A percentile compares a stretch with the other conserved stretches of the same genome.
Conservation (phyloP, 2,797 vertebrate genomes). For the Hydrophis major region DNA sequence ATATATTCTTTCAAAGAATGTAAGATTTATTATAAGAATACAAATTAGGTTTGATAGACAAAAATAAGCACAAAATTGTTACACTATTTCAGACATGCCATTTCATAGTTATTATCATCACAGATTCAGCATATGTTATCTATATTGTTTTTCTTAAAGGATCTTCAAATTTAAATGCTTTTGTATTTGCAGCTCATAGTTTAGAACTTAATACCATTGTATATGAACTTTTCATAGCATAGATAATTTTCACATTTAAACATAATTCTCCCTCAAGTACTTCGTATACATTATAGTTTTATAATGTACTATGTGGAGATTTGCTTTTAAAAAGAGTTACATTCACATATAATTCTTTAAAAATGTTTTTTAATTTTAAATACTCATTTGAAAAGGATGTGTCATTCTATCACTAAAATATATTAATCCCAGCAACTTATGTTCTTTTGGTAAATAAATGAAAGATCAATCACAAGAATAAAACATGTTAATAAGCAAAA, state of each 20-base stretch:
- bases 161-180: constrained; percentile 36
- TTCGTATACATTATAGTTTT: not conserved
- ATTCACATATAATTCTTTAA: not conserved
- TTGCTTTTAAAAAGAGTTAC: not conserved
- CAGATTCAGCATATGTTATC: fast-evolving
- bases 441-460: not conserved
- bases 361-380: not conserved
- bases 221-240: not conserved
- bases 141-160: constrained; percentile 37
- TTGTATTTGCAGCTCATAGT: constrained; percentile 16
- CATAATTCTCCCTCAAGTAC: not conserved
- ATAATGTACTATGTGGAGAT: not conserved
- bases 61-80: not conserved
- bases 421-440: not conserved
- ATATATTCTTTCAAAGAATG: not conserved
- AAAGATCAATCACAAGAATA: not conserved
- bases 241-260: not conserved
- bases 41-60: constrained; percentile 21
- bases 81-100: not conserved
- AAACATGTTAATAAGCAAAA: not conserved
- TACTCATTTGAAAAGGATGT: not conserved
- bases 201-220: not conserved
- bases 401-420: not conserved
- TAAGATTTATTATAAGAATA: not conserved
- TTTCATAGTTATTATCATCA: constrained; percentile 11